Evolutionary conservation across 2,113 vertebrate species (phyloP), one percentile per base, ranked within the genome.

Genomic region (Perca fluviatilis): DNA sequence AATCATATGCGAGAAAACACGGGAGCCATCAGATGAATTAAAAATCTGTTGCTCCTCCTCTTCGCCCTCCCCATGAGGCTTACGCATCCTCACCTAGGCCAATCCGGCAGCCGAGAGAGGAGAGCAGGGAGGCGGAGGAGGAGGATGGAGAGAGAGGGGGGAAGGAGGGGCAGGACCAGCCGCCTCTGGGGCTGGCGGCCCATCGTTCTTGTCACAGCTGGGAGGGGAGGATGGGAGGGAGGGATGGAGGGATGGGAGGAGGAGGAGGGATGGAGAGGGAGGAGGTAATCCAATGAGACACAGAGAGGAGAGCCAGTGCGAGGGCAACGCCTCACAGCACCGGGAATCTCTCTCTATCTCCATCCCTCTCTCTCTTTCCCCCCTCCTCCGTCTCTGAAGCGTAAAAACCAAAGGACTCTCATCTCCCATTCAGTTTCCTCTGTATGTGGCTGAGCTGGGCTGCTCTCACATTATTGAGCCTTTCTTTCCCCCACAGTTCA

Each of bases 201-300:
- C 85, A 86, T 89, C 85, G 89, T 83, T 90, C 88, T 80, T 82
- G 88, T 91, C 93, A 95, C 92, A 94, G 92, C 94, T 94, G 92
- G 93, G 93, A 94, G 91, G 89, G 88, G 89, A 79, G 88, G 77
- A 76, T 51, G 53, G 77, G 63, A 72, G 53, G 77, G 63, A 72
- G 82, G 66, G 86, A 69, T 67, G 75, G 85, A 60, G 80, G 64
- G 58, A 76, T 40, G 62, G 79, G 66, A 54, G 69, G 43, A 23
- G 40, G 74, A 53, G 72, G 75, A 33, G 74, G 50, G 67, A 6
- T 47, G 50, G 70, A 71, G 84, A 85, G 87, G 87, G 92, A 89
- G 87, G 90, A 86, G 86, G 88, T 92, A 94, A 94, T 93, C 91
- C 93, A 95, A 91, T 94, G 93, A 95, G 93, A 94, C 92, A 89